Evolutionary conservation across 2,888 invertebrate species (phyloP).

Genomic region (Oeneis ivallda): DNA sequence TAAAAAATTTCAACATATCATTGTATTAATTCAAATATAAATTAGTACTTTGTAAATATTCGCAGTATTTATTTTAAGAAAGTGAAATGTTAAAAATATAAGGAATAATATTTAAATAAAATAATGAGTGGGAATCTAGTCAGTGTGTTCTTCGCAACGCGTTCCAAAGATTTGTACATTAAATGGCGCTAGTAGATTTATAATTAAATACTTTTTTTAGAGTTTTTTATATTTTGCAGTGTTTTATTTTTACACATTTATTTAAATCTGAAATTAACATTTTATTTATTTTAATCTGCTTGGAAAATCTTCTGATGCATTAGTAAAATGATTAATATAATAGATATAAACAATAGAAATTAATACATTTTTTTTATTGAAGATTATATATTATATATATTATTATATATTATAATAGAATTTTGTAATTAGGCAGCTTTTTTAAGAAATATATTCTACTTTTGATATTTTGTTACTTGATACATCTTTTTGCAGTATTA

Average conservation of each 20-base stretch:
- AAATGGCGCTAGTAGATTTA: slow-evolving; percentile 60
- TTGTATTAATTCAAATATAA: slow-evolving; percentile 2
- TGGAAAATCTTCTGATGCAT: neutral
- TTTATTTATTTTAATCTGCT: no score
- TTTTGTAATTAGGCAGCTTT: neutral
- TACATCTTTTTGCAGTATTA: neutral
- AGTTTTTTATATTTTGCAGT: slow-evolving; percentile 31
- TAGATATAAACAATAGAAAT: no score
- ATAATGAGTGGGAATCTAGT: slow-evolving; percentile 76
- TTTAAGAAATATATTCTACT: neutral
- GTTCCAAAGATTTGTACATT: slow-evolving; percentile 79
- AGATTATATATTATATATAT: neutral
- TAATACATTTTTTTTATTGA: neutral
- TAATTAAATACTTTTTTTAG: slow-evolving; percentile 29
- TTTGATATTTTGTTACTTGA: neutral
- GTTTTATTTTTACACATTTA: neutral
- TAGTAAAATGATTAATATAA: neutral
- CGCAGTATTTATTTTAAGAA: slow-evolving; percentile 35
- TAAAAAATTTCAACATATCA: slow-evolving; percentile 24
- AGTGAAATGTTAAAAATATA: slow-evolving; percentile 31
- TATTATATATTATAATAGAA: neutral
- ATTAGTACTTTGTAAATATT: slow-evolving; percentile 1
- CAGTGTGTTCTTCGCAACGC: slow-evolving; percentile 78
- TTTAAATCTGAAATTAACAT: neutral
- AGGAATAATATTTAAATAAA: slow-evolving; percentile 39